Conservation (phyloP, 2,797 vertebrate species). For the Clarias pachynema region DNA sequence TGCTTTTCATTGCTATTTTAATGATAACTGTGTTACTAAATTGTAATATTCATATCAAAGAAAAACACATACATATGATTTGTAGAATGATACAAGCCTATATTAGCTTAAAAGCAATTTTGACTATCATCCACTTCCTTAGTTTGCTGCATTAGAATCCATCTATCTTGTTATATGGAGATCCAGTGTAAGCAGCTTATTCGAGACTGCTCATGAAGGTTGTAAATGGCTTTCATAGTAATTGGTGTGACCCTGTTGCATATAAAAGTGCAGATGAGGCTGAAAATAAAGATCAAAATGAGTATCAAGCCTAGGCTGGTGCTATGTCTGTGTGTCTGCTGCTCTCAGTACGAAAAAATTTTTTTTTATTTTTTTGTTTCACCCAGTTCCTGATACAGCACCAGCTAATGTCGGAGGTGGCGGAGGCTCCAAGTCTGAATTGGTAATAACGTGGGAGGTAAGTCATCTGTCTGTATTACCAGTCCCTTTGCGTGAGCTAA, state of each 20-base stretch:
- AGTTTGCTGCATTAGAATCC: neutral
- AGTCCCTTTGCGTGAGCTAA: conserved; percentile 58
- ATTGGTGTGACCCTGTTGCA: conserved; percentile 44
- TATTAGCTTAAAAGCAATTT: neutral
- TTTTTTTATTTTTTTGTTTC: conserved; percentile 51
- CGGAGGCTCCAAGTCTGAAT: conserved; percentile 91
- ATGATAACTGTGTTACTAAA: neutral
- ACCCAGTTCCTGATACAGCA: conserved; percentile 87
- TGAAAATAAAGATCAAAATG: conserved; percentile 17
- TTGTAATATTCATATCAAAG: neutral
- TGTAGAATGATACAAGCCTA: neutral
- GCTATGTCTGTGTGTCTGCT: neutral
- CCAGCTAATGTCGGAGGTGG: conserved; percentile 92
- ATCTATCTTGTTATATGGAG: neutral
- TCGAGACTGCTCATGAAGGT: conserved; percentile 32
- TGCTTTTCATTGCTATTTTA: neutral
- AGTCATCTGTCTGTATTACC: conserved; percentile 77
- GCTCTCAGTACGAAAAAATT: conserved; percentile 13
- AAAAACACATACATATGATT: neutral
- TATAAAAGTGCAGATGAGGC: conserved; percentile 37
- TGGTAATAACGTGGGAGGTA: conserved; percentile 99
- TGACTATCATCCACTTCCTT: neutral
- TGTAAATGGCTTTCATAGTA: conserved; percentile 30
- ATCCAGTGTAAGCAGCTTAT: neutral
- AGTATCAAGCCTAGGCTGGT: conserved; percentile 11